phyloP scores from a whole-genome alignment of 2,797 vertebrate species.

The Zenarchopterus dispar region DNA sequence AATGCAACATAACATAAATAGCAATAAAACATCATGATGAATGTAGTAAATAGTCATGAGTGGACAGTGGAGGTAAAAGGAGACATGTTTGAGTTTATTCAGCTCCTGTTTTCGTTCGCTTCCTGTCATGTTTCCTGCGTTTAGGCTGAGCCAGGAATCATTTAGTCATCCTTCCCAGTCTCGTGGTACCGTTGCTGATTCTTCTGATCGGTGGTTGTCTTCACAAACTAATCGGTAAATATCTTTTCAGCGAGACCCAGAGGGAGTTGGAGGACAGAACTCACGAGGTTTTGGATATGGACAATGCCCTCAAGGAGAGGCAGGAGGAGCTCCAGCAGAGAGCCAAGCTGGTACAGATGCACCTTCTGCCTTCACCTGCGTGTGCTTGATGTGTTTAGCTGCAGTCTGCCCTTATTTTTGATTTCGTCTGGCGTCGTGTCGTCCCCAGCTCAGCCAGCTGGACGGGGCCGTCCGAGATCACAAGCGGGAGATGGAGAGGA shows the following conservation, averaged over 20 bases:
- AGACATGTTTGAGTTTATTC: no score
- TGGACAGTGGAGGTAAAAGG: no score
- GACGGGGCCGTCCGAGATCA: conserved; percentile 90
- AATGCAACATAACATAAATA: no score
- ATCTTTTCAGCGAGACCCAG: conserved; percentile 86
- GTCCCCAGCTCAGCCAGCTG: conserved; percentile 88
- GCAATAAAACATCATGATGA: no score
- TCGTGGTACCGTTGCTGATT: background rate
- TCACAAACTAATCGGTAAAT: background rate
- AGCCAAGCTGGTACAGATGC: conserved; percentile 87
- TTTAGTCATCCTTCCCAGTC: background rate
- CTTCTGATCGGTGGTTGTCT: background rate
- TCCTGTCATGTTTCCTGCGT: no score
- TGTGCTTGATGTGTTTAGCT: background rate
- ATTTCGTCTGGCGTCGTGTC: background rate
- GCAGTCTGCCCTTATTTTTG: background rate
- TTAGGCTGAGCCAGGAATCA: no score
- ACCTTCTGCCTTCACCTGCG: background rate
- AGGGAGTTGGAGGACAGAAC: conserved; percentile 91
- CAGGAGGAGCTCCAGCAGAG: conserved; percentile 95
- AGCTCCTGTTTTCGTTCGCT: no score
- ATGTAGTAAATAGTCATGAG: no score
- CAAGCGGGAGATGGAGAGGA: conserved; percentile 90
- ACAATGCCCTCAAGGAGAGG: conserved; percentile 90
- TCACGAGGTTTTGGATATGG: conserved; percentile 90